Conservation (phyloP, 2,113 vertebrate species). For the Atrichornis clamosus region DNA sequence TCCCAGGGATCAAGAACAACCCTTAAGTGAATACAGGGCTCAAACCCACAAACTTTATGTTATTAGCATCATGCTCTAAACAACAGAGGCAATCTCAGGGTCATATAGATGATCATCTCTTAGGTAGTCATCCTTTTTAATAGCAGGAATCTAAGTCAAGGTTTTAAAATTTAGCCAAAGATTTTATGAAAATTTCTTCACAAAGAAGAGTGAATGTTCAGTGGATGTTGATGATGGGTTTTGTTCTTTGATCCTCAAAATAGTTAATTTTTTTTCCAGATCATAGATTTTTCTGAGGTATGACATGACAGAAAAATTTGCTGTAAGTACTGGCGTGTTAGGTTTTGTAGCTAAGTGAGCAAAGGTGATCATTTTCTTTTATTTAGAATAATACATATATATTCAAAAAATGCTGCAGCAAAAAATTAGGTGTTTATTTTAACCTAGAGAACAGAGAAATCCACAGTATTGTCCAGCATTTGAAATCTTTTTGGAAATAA, state of each 20-base stretch:
- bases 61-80: not conserved
- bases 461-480: not conserved
- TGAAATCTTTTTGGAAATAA: not conserved
- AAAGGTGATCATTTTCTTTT: not conserved
- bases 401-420: not conserved
- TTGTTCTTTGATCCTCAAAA: not conserved
- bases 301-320: not conserved
- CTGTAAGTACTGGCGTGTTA: not conserved
- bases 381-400: not conserved
- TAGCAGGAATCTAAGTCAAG: not conserved
- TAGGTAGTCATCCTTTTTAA: not conserved
- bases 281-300: not conserved
- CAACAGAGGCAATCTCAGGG: not conserved
- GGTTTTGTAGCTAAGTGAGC: not conserved
- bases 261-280: not conserved
- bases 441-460: not conserved
- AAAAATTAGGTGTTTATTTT: not conserved
- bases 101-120: not conserved
- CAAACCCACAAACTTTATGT: not conserved
- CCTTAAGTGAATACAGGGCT: not conserved
- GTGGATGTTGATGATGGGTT: not conserved
- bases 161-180: not conserved
- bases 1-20: not conserved
- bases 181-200: not conserved
- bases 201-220: not conserved